Percentiles rank a stretch among this genome's conserved stretches.
phyloP scores from a whole-genome alignment of 2,113 vertebrate genomes.

The Nerophis lumbriciformis region DNA sequence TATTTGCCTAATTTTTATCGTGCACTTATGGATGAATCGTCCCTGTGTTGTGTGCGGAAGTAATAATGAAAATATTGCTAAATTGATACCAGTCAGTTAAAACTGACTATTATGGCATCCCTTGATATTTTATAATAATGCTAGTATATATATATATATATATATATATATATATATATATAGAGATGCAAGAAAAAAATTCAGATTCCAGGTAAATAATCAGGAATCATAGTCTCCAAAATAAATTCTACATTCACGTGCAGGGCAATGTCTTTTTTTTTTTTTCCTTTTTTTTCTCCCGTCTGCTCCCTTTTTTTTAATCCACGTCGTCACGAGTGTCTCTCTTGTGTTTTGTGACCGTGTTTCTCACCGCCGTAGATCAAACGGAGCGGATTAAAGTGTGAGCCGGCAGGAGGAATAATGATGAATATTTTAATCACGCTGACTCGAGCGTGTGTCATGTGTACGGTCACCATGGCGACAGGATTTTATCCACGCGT shows the following conservation, averaged over 20 bases:
- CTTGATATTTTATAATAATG: background rate
- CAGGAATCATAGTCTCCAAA: background rate
- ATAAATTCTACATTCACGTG: background rate
- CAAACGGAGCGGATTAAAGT: conserved; percentile 55
- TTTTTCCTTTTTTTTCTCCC: background rate
- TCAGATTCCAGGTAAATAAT: background rate
- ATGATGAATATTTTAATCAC: conserved; percentile 68
- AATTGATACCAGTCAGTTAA: background rate
- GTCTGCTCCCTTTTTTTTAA: background rate
- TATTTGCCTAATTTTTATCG: too few relatives aligned
- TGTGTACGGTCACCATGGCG: conserved; percentile 65
- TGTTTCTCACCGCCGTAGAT: conserved; percentile 37
- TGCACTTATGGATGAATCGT: too few relatives aligned
- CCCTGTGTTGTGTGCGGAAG: too few relatives aligned
- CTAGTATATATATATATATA: too few relatives aligned
- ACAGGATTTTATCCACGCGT: conserved; percentile 61
- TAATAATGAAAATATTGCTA: background rate
- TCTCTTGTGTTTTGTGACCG: conserved; percentile 7
- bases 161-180: too few relatives aligned
- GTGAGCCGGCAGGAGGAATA: conserved; percentile 57
- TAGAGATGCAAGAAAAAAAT: too few relatives aligned
- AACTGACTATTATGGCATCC: conserved; percentile 9
- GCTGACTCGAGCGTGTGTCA: conserved; percentile 57
- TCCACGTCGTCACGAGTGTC: conserved; percentile 5
- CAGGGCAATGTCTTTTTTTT: conserved; percentile 6